Evolutionary conservation across 1,140 invertebrate genomes (phyloP), one percentile per base, ranked within the genome.

Genomic region (Amphibalanus amphitrite): DNA sequence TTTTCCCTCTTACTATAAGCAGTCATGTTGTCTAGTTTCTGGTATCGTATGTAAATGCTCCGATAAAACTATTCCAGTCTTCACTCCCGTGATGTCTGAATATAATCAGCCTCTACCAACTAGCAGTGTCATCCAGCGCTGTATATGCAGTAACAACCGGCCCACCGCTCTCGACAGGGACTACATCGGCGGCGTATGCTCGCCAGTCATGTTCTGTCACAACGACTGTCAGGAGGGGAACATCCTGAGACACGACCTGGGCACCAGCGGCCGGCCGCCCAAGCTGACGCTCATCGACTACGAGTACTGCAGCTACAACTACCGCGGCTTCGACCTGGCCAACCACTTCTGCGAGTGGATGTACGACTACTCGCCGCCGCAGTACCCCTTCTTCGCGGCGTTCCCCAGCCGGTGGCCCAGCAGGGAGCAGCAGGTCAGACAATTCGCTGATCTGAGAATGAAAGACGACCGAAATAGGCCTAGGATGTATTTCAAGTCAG

Each of bases 271-370:
- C 1, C 79, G 80, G 85, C 86, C 73, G 82, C 84, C n/a, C 84
- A 86, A 75, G 74, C 79, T 75, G 76, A 79, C 80, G 47, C 83
- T 94, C 29, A 93, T 94, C 77, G 93, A 97, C 79, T 96, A 92
- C 80, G 93, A 97, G 81, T 97, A 95, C 78, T 93, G 92, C 79
- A 90, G 91, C 0, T 95, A 95, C 80, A 95, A 95, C 79, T 92
- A 94, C 79, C 82, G 95, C 73, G 93, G 90, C 0, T 98, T 95
- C 82, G 95, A 98, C 81, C 82, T 98, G 71, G 95, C 93, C 3
- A 98, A 98, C 82, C 95, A 98, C 78, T 96, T 97, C 79, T 85
- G 91, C 74, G 95, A 98, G 81, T 97, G 93, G 93, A 87, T 86
- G 13, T 95, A 92, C 79, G 91, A 97, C 78, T 97, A 98, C 79